Percentiles rank a stretch among this genome's conserved stretches.
Evolutionary conservation across 2,888 invertebrate genomes (phyloP).

Genomic region (Sminthurinus aureus): DNA sequence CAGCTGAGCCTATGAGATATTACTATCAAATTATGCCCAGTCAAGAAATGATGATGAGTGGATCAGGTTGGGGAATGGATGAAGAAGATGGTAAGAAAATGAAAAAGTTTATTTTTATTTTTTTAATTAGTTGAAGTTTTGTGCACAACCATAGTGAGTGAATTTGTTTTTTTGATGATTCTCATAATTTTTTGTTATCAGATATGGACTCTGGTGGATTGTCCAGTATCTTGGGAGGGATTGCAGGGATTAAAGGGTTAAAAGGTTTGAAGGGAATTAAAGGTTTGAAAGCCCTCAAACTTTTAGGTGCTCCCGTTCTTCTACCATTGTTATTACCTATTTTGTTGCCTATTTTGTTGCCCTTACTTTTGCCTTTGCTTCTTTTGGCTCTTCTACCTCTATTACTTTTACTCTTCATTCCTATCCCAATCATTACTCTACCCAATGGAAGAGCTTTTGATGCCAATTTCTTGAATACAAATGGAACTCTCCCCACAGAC

Average conservation of each 20-base stretch:
- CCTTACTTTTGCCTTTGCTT: not conserved
- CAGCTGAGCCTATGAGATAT: constrained; percentile 30
- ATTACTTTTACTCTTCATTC: constrained; percentile 24
- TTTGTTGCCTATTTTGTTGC: constrained; percentile 2
- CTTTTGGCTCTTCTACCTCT: constrained; percentile 23
- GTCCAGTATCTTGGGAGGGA: not conserved
- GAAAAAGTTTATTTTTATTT: too few relatives aligned
- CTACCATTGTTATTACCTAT: constrained; percentile 26
- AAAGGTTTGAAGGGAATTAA: constrained; percentile 25
- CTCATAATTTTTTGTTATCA: not conserved
- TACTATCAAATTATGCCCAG: constrained; percentile 32
- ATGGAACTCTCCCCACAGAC: constrained; percentile 6
- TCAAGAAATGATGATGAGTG: constrained; percentile 12
- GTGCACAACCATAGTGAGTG: not conserved
- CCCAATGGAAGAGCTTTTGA: constrained; percentile 15
- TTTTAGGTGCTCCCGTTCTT: constrained; percentile 13
- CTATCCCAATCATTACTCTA: constrained; percentile 37
- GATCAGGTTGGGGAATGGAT: constrained; percentile 26
- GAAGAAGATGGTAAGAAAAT: constrained; percentile 33
- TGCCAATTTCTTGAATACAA: not conserved
- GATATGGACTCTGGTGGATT: constrained; percentile 2
- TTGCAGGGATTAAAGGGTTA: constrained; percentile 11
- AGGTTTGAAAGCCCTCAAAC: constrained; percentile 14
- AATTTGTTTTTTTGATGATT: not conserved
- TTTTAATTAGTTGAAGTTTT: too few relatives aligned